phyloP scores from a whole-genome alignment of 1,140 invertebrate species.

The Pachyrhynchus sulphureomaculatus region DNA sequence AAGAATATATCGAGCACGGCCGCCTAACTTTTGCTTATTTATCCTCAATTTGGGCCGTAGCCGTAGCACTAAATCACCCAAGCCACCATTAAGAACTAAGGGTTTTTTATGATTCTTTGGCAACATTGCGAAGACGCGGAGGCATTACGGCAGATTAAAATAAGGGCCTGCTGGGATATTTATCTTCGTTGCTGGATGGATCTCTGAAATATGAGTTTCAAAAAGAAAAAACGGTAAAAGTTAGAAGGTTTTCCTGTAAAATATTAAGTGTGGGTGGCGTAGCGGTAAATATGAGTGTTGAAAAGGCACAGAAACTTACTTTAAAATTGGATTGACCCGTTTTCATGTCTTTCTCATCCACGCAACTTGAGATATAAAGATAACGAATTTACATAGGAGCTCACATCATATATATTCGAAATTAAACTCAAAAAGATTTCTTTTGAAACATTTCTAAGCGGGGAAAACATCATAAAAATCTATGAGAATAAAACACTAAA shows the following conservation, averaged over 20 bases:
- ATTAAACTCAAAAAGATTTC: too few species aligned
- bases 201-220: constrained; percentile 1
- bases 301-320: too few species aligned
- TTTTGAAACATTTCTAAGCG: too few species aligned
- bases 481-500: too few species aligned
- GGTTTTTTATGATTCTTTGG: constrained; percentile 1
- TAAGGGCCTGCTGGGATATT: background rate
- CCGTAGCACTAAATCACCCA: background rate
- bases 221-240: background rate
- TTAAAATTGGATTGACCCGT: too few species aligned
- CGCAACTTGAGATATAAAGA: too few species aligned
- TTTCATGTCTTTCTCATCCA: too few species aligned
- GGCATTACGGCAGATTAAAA: constrained; percentile 1
- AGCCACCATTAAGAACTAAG: constrained; percentile 1
- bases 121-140: background rate
- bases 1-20: background rate
- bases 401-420: too few species aligned
- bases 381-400: too few species aligned
- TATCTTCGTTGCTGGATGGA: background rate
- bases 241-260: background rate
- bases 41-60: background rate
- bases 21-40: constrained; percentile 5
- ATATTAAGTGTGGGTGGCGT: constrained; percentile 2
- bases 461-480: too few species aligned
- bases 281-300: too few species aligned